Evolutionary conservation across 2,797 vertebrate genomes (phyloP).

Genomic region (Centroberyx gerrardi): DNA sequence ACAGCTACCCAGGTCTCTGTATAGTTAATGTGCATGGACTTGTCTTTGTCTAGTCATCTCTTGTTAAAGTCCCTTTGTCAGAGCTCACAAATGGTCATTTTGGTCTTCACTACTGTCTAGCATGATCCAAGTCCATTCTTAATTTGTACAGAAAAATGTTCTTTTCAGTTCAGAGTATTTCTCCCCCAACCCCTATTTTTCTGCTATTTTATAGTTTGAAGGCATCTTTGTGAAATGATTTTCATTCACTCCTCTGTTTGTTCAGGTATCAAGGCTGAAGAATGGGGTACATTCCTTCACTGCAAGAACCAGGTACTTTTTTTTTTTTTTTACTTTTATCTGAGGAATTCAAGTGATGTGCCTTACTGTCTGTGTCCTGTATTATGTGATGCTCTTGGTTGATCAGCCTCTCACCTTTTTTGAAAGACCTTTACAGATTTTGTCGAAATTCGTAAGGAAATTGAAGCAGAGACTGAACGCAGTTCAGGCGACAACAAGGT

Average conservation of each 20-base stretch:
- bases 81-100: constrained; percentile 10
- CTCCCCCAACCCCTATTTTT: constrained; percentile 1
- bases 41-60: constrained; percentile 28
- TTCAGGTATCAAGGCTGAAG: constrained; percentile 86
- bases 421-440: constrained; percentile 87
- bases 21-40: constrained; percentile 60
- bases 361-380: background rate
- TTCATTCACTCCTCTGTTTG: constrained; percentile 30
- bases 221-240: background rate
- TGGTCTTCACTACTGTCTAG: background rate
- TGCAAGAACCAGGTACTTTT: constrained; percentile 87
- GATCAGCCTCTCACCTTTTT: constrained; percentile 27
- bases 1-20: constrained; percentile 86
- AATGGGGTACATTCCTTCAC: constrained; percentile 90
- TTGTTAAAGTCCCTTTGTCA: constrained; percentile 24
- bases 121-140: constrained; percentile 30
- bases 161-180: constrained; percentile 1
- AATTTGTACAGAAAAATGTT: background rate
- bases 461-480: constrained; percentile 87
- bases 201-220: background rate
- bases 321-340: too few species aligned
- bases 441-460: constrained; percentile 84
- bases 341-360: constrained; percentile 7
- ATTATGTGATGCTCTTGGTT: background rate
- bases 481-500: constrained; percentile 87